These are phyloP conservation scores for Gorsachius goisagi DNA, from an alignment of 2,113 vertebrate genomes.

Conservation along the genomic window DNA sequence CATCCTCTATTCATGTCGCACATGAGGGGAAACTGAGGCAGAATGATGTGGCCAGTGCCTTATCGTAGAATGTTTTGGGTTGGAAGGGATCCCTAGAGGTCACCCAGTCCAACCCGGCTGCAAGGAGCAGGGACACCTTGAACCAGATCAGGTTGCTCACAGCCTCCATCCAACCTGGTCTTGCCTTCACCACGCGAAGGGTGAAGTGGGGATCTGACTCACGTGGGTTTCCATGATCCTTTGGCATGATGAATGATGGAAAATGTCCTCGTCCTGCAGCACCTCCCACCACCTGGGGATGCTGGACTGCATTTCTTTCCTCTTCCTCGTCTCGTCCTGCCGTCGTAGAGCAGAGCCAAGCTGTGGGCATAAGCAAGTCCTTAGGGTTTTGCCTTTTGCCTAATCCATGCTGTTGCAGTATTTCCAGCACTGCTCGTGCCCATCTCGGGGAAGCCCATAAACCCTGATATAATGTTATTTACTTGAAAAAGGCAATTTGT, in stretches of 20 bases:
- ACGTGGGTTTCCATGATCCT: fast-evolving
- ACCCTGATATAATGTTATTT: conserved; percentile 20
- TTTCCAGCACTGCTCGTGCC: not conserved
- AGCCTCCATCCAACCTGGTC: no score
- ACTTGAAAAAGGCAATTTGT: conserved; percentile 50
- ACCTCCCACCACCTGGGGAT: not conserved
- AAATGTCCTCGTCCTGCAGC: not conserved
- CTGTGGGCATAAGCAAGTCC: not conserved
- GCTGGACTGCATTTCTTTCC: fast-evolving
- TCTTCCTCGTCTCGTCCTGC: not conserved
- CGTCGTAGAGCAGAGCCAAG: not conserved
- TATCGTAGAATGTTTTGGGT: no score
- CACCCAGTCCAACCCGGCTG: no score
- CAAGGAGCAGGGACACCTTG: no score
- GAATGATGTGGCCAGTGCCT: not conserved
- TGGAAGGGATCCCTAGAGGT: no score
- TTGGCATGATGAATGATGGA: not conserved
- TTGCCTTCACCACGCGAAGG: fast-evolving
- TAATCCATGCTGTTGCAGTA: fast-evolving
- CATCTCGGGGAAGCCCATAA: not conserved
- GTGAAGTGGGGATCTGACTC: not conserved
- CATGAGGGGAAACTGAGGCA: not conserved
- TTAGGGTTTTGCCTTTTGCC: not conserved
- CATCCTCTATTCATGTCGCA: fast-evolving
- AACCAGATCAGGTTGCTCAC: no score